These are phyloP conservation scores for Numenius phaeopus DNA, from an alignment of 2,797 vertebrate genomes.

Conservation along the genomic window DNA sequence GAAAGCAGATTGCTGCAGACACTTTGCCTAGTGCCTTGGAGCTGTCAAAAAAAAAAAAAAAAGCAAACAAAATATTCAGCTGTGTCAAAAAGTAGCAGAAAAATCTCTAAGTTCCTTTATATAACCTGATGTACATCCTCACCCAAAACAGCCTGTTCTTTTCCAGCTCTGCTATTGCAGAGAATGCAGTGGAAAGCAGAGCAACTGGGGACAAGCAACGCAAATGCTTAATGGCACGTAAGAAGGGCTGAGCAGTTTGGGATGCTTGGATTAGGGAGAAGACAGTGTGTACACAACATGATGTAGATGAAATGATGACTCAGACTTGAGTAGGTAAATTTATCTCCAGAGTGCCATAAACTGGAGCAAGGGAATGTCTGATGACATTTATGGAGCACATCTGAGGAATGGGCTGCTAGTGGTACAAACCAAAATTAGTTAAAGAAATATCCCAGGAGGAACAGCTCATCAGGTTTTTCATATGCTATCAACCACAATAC, in stretches of 20 bases:
- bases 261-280: not conserved
- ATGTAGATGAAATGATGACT: slow-evolving; percentile 30
- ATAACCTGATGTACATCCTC: not conserved
- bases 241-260: not conserved
- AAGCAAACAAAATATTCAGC: not conserved
- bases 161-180: not conserved
- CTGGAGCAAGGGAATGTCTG: not conserved
- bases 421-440: not conserved
- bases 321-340: slow-evolving; percentile 20
- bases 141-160: not conserved
- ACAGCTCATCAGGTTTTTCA: not conserved
- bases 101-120: not conserved
- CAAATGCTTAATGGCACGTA: not conserved
- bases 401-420: not conserved
- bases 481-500: not conserved
- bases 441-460: slow-evolving; percentile 1
- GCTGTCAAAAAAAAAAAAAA: not conserved
- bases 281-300: not conserved
- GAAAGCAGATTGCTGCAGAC: not conserved
- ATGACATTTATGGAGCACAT: slow-evolving; percentile 7
- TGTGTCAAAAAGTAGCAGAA: not conserved
- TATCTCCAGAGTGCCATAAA: slow-evolving; percentile 23
- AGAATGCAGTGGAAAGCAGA: not conserved
- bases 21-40: not conserved
- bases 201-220: not conserved